Percentiles rank a stretch among this genome's conserved stretches.
Evolutionary conservation across 2,888 invertebrate genomes (phyloP).

Genomic region (Thysanoteuthis rhombus): DNA sequence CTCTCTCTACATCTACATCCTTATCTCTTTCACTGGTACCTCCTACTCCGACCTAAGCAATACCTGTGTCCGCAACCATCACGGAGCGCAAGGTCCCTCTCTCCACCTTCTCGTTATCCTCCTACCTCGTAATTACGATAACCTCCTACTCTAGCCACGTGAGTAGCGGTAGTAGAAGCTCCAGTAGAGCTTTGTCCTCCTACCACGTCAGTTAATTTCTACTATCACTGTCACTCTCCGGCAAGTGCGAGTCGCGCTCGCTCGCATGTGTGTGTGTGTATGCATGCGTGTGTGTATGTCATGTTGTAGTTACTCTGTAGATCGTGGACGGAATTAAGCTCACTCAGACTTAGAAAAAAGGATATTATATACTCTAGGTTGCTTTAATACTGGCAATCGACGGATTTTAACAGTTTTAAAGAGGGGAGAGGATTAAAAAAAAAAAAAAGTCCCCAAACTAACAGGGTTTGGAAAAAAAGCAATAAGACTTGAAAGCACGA

Average conservation of each 20-base stretch:
- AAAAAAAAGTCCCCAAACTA: background rate
- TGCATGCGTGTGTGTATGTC: slow-evolving; percentile 12
- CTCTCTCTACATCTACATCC: background rate
- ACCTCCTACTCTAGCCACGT: background rate
- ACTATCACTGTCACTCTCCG: background rate
- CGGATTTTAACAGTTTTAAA: background rate
- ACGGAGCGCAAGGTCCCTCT: background rate
- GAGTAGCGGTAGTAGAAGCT: background rate
- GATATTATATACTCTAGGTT: slow-evolving; percentile 12
- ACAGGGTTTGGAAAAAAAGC: background rate
- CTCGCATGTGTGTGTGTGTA: background rate
- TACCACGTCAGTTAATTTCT: background rate
- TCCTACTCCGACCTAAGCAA: no score
- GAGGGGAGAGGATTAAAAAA: slow-evolving; percentile 12
- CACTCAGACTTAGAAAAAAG: background rate
- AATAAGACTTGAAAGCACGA: background rate
- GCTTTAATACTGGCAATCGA: background rate
- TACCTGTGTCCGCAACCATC: background rate
- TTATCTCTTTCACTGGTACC: background rate
- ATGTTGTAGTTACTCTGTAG: background rate
- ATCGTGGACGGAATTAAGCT: background rate
- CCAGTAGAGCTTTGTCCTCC: background rate
- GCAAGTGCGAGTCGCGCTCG: background rate
- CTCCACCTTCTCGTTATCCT: background rate
- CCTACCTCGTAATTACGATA: background rate